Conservation (phyloP, 2,888 invertebrate genomes). For the Nowickia ferox region DNA sequence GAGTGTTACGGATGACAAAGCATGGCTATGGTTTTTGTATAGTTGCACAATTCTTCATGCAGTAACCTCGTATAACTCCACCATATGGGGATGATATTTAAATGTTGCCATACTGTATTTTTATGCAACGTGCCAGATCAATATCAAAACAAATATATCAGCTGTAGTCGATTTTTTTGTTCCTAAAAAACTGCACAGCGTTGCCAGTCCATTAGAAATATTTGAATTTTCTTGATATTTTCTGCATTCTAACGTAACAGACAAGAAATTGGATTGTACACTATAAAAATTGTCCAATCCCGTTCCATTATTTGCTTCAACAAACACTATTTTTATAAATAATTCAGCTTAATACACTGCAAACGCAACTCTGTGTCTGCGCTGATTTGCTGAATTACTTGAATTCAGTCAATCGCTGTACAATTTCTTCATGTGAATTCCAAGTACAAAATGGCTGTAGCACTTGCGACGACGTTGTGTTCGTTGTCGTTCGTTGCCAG, state of each 20-base stretch:
- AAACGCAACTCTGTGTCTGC: slow-evolving; percentile 44
- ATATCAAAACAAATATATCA: too few relatives aligned
- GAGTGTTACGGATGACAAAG: too few relatives aligned
- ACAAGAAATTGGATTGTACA: background rate
- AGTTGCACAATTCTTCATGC: too few relatives aligned
- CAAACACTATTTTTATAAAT: background rate
- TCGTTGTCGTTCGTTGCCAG: slow-evolving; percentile 77
- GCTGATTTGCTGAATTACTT: slow-evolving; percentile 68
- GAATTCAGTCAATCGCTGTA: slow-evolving; percentile 54
- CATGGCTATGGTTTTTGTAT: too few relatives aligned
- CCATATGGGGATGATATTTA: too few relatives aligned
- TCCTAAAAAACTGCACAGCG: too few relatives aligned
- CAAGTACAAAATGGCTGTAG: slow-evolving; percentile 77
- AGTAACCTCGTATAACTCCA: too few relatives aligned
- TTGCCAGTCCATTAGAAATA: too few relatives aligned
- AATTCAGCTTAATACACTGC: slow-evolving; percentile 49
- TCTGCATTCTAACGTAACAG: background rate
- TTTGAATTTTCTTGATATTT: too few relatives aligned
- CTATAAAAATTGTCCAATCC: background rate
- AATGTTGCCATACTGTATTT: too few relatives aligned
- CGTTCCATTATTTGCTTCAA: background rate
- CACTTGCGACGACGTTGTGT: slow-evolving; percentile 76
- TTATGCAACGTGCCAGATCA: too few relatives aligned
- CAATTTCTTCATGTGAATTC: slow-evolving; percentile 67
- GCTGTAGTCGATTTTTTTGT: too few relatives aligned